Evolutionary conservation across 2,797 vertebrate species (phyloP).

Genomic region (Dermochelys coriacea): DNA sequence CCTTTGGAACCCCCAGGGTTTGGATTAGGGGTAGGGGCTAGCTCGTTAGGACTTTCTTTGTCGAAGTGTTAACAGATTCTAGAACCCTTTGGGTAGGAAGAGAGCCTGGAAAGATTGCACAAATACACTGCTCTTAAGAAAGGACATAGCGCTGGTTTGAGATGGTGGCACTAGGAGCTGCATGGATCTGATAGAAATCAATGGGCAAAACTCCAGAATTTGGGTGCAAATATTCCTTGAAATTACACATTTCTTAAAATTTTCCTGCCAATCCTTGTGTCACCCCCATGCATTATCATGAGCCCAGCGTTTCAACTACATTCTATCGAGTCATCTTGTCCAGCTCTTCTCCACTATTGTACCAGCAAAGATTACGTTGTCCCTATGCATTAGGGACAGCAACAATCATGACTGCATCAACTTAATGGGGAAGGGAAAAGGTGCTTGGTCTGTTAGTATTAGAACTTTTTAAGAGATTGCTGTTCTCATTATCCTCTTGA

Average conservation of each 20-base stretch:
- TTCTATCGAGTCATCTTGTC: not conserved
- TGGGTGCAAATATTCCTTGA: not conserved
- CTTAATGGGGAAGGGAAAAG: not conserved
- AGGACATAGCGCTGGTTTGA: not conserved
- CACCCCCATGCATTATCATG: not conserved
- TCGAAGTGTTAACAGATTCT: not conserved
- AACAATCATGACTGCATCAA: not conserved
- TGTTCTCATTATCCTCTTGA: slow-evolving; percentile 28
- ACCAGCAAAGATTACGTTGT: not conserved
- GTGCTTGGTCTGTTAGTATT: not conserved
- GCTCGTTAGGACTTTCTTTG: not conserved
- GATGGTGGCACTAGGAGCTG: not conserved
- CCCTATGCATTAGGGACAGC: not conserved
- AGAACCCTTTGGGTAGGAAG: not conserved
- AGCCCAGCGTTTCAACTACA: slow-evolving; percentile 20
- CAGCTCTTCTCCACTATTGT: not conserved
- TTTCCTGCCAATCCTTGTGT: not conserved
- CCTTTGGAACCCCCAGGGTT: not conserved
- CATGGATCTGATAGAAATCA: not conserved
- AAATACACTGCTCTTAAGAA: not conserved
- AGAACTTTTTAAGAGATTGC: not conserved
- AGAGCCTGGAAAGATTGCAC: not conserved
- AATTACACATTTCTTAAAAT: accelerated
- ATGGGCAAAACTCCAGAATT: not conserved
- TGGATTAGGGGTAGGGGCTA: not conserved